Base-by-base conservation (phyloP, 2,888 invertebrate species). In the Drosophila seclusa region DNA sequence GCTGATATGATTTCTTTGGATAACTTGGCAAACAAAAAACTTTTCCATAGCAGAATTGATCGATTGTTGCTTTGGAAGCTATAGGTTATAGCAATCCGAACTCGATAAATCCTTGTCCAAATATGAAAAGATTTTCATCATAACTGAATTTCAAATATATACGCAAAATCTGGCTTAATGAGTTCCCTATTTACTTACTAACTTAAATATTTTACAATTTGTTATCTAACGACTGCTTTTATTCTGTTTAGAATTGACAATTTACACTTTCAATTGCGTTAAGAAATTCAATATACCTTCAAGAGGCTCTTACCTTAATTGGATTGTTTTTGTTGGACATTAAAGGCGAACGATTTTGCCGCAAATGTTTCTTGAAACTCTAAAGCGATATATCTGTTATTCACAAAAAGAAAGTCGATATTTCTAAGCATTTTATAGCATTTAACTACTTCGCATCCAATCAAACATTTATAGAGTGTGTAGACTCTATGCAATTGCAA, bases 381-480 rank as follows among this genome's bases (percentile, higher is more conserved):
- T 7, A 10, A 21, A n/a, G 31, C 50, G 8, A n/a, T 11, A 7
- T 7, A 58, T 58, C 13, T 27, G 13, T 21, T 29, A 69, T 49
- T 40, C 13, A 34, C 27, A 29, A 18, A 4, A 54, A 36, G 21
- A 36, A 36, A 52, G 34, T 1, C 24, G n/a, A 48, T 34, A 58
- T 34, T 31, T 29, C 11, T 63, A 6, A 21, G 18, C 32, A 45
- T 53, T 54, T 29, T 42, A 48, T 48, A 21, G 11, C 50, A 48
- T 45, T 60, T 18, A n/a, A 53, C 40, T 48, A n/a, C 10, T 32
- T 21, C 29, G 24, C 27, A 63, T 21, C 60, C 36, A 38, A 38
- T 82, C 40, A 60, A 82, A 63, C 50, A 78, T 82, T 45, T 64
- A 77, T 78, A 68, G 68, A 45, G 52, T 55, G 31, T 27, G 64